phyloP scores from a whole-genome alignment of 2,888 invertebrate species.

The Gymnocheta viridis region DNA sequence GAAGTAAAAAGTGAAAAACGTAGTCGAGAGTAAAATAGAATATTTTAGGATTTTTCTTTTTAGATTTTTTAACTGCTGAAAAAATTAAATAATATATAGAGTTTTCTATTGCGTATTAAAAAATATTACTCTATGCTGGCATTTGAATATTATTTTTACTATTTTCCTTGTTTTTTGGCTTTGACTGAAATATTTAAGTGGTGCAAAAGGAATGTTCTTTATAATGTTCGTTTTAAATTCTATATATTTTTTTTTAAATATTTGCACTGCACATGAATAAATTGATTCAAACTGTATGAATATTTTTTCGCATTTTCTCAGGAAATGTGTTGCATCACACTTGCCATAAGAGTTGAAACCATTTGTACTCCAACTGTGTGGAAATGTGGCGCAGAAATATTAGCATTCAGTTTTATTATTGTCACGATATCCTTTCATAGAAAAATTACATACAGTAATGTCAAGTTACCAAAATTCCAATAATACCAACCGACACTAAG shows the following conservation, averaged over 20 bases:
- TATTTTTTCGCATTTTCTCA: neutral
- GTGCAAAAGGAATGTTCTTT: neutral
- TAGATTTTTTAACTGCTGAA: neutral
- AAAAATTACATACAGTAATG: too few species aligned
- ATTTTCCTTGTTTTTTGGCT: neutral
- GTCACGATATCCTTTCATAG: too few species aligned
- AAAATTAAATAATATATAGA: neutral
- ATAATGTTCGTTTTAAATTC: neutral
- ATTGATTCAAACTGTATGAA: constrained; percentile 10
- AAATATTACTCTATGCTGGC: neutral
- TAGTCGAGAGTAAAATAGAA: constrained; percentile 25
- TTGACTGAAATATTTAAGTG: constrained; percentile 22
- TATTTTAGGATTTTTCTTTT: constrained; percentile 2
- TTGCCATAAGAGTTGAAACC: neutral
- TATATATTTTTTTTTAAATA: neutral
- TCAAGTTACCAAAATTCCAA: too few species aligned
- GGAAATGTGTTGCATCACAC: neutral
- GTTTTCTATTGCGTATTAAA: neutral
- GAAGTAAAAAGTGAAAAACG: constrained; percentile 20
- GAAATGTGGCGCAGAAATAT: neutral
- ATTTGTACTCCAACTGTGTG: neutral
- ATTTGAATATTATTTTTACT: neutral
- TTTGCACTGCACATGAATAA: constrained; percentile 13
- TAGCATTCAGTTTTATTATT: too few species aligned
- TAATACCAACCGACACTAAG: too few species aligned